Conservation (phyloP, 2,797 vertebrate species). For the Gorsachius magnificus region DNA sequence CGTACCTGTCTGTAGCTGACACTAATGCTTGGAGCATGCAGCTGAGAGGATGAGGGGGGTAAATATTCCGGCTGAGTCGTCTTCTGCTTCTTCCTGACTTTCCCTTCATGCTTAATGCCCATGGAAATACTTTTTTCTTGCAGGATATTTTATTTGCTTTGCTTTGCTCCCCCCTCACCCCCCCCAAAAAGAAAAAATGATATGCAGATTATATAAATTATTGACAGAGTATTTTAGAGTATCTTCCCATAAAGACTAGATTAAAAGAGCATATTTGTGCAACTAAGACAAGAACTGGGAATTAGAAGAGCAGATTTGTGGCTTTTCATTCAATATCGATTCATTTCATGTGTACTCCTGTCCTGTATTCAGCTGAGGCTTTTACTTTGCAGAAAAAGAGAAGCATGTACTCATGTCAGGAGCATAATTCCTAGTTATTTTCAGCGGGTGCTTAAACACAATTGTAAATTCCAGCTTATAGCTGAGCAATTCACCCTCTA, state of each 20-base stretch:
- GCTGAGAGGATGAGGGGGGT: not conserved
- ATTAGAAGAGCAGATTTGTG: not conserved
- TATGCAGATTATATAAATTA: not conserved
- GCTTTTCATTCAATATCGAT: not conserved
- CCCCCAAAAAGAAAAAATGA: not conserved
- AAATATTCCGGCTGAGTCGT: not conserved
- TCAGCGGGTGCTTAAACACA: conserved; percentile 33
- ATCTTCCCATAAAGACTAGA: not conserved
- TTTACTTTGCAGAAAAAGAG: not conserved
- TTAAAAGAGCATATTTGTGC: not conserved
- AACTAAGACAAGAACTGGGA: not conserved
- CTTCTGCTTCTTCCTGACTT: not conserved
- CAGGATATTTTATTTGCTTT: not conserved
- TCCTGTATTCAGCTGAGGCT: not conserved
- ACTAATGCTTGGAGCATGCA: not conserved
- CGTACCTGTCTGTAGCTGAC: not conserved
- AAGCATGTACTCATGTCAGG: not conserved
- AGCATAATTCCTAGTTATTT: conserved; percentile 38
- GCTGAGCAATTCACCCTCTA: conserved; percentile 3
- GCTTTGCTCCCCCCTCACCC: not conserved
- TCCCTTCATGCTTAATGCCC: not conserved
- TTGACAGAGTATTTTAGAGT: not conserved
- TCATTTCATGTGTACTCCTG: not conserved
- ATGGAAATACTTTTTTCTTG: not conserved
- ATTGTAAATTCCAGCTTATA: conserved; percentile 28